Base-by-base conservation (phyloP, 1,140 invertebrate genomes). In the Trichonephila clavipes region DNA sequence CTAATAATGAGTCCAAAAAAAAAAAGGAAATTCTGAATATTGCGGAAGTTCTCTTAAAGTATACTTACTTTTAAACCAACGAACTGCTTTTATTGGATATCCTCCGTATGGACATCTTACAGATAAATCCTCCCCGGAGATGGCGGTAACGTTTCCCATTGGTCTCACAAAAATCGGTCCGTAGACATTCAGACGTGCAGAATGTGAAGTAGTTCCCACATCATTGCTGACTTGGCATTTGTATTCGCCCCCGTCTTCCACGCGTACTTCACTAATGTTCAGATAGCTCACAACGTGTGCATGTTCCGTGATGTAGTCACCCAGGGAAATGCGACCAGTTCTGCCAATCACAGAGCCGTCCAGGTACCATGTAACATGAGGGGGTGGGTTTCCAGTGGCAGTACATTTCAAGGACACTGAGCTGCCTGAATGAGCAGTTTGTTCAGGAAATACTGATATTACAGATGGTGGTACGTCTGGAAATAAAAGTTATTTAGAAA, bases 331-430 rank as follows among this genome's bases (percentile, higher is more conserved):
- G 10, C 90, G 64, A 12, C 81, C 24, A 21, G 59, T 83, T 59
- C 94, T 88, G 5, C 92, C 90, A 14, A 95, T 93, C 2, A 95
- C 83, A 16, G 89, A 61, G 34, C 98, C 98, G 96, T 99, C 99
- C 19, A 99, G 96, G 96, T 98, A 97, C 99, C 99, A 99, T 6
- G 97, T 97, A 92, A 99, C 98, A 96, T 98, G 98, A 82, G 99
- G 99, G 19, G 98, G 98, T 8, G 99, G 99, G 96, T 99, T 99
- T 86, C 98, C 98, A 14, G 97, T 97, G 1, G 98, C 98, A 12
- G 97, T 96, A 96, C 98, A 98, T 86, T 90, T 89, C 19, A 95
- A 66, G 2, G 94, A 83, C 0, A 94, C 94, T 59, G 81, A 58
- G 18, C 94, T 97, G 77, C 98, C 98, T 0, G 98, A 98, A 95